Evolutionary conservation across 2,888 invertebrate genomes (phyloP).

Genomic region (Acanthopleura granulata): DNA sequence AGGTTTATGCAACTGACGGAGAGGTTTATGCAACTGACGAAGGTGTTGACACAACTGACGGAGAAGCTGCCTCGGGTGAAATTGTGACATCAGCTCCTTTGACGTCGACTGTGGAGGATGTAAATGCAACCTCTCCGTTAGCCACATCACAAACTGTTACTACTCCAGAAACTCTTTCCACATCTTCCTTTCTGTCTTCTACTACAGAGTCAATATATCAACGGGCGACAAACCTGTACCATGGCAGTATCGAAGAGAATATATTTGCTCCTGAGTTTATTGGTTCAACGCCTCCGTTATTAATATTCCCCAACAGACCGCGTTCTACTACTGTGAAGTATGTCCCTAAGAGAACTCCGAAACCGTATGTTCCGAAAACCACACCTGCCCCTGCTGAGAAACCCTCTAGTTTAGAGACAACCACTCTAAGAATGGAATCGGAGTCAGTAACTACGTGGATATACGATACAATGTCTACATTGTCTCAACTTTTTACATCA

Average conservation of each 20-base stretch:
- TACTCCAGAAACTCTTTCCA: no score
- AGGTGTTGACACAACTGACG: neutral
- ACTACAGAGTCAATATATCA: no score
- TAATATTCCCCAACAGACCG: neutral
- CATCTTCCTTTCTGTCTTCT: no score
- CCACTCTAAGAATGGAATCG: neutral
- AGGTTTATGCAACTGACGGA: neutral
- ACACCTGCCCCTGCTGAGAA: no score
- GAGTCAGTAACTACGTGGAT: neutral
- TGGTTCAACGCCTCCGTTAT: neutral
- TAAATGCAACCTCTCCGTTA: no score
- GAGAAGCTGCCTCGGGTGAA: no score
- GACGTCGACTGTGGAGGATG: no score
- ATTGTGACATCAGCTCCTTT: no score
- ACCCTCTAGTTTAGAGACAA: neutral
- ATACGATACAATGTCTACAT: conserved; percentile 1
- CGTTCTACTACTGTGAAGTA: neutral
- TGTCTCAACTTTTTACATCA: neutral
- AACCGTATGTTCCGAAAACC: no score
- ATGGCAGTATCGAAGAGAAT: neutral
- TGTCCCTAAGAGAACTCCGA: no score
- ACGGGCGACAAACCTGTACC: neutral
- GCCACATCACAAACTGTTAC: no score
- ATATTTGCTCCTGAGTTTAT: neutral
- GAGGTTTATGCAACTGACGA: neutral